phyloP scores from a whole-genome alignment of 2,113 vertebrate species.

The Xiphophorus maculatus region DNA sequence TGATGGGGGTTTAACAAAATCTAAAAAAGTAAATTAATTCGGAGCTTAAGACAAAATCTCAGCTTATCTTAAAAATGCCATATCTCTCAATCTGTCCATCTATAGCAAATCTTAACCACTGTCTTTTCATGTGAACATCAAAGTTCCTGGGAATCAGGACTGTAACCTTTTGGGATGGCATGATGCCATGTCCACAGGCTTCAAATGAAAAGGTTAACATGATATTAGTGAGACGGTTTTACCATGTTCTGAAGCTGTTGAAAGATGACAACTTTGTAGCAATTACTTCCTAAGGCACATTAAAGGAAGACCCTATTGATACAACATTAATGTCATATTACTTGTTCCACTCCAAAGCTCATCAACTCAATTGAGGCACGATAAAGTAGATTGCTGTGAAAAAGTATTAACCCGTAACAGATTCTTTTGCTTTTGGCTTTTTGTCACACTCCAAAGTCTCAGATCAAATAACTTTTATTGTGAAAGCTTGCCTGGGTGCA shows the following conservation, averaged over 20 bases:
- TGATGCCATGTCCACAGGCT: conserved; percentile 15
- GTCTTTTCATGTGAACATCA: conserved; percentile 34
- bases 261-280: not conserved
- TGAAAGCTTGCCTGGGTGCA: not conserved
- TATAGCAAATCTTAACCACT: conserved; percentile 1
- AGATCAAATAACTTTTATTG: not conserved
- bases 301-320: not conserved
- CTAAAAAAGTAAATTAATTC: too few species aligned
- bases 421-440: not conserved
- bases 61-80: too few species aligned
- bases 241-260: conserved; percentile 4
- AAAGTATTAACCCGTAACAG: not conserved
- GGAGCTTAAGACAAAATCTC: too few species aligned
- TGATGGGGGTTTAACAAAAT: too few species aligned
- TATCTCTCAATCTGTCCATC: too few species aligned
- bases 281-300: not conserved
- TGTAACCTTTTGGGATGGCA: conserved; percentile 36
- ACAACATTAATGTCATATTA: not conserved
- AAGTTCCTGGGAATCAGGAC: conserved; percentile 25
- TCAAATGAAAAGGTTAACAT: conserved; percentile 42
- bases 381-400: not conserved
- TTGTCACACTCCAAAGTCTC: too few species aligned
- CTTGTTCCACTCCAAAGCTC: not conserved
- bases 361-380: not conserved
- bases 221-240: conserved; percentile 11